Evolutionary conservation across 2,888 invertebrate genomes (phyloP).

Genomic region (Tanypteryx hageni): DNA sequence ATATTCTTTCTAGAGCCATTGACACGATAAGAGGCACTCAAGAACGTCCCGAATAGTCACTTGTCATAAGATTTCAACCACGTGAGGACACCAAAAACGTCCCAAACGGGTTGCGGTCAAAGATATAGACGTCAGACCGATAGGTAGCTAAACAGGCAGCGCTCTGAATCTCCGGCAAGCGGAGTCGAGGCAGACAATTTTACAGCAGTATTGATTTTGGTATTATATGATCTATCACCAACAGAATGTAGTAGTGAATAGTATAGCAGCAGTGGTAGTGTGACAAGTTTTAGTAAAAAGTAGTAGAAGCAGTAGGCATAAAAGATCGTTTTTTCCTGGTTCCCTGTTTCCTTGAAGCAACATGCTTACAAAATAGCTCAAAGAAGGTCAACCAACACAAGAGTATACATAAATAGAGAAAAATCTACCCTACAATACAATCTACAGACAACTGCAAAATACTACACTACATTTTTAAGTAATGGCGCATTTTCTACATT

Average conservation of each 20-base stretch:
- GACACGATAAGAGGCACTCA: slow-evolving; percentile 45
- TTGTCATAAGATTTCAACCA: slow-evolving; percentile 58
- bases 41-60: slow-evolving; percentile 43
- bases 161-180: slow-evolving; percentile 51
- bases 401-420: slow-evolving; percentile 64
- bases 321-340: slow-evolving; percentile 64
- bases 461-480: slow-evolving; percentile 58
- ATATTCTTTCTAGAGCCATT: slow-evolving; percentile 1
- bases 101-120: slow-evolving; percentile 58
- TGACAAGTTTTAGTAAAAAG: slow-evolving; percentile 64
- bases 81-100: slow-evolving; percentile 35
- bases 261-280: slow-evolving; percentile 64
- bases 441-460: slow-evolving; percentile 62
- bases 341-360: slow-evolving; percentile 64
- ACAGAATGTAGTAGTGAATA: slow-evolving; percentile 64
- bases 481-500: slow-evolving; percentile 48
- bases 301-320: slow-evolving; percentile 64
- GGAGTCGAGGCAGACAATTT: slow-evolving; percentile 60
- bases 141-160: slow-evolving; percentile 49
- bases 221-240: slow-evolving; percentile 63
- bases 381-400: slow-evolving; percentile 64
- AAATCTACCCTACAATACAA: slow-evolving; percentile 61
- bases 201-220: slow-evolving; percentile 64
- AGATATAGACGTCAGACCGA: slow-evolving; percentile 47
- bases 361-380: slow-evolving; percentile 64